Conservation (phyloP, 2,888 invertebrate species). For the Lasioglossum figueresi region DNA sequence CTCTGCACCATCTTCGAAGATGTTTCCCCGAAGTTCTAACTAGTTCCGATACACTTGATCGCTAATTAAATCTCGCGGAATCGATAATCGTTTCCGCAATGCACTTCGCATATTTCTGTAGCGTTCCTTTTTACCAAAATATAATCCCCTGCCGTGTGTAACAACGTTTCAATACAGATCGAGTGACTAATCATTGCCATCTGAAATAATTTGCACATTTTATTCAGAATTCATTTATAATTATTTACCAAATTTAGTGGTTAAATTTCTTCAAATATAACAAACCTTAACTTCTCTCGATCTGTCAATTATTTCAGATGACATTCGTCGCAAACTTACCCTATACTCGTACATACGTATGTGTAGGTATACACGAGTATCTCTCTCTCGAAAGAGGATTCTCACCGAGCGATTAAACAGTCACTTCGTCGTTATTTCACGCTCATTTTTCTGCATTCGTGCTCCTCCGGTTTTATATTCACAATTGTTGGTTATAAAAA, state of each 20-base stretch:
- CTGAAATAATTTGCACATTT: neutral
- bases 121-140: neutral
- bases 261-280: neutral
- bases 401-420: neutral
- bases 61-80: constrained; percentile 27
- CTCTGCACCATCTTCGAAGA: constrained; percentile 64
- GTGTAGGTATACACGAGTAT: too few species aligned
- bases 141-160: neutral
- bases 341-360: accelerated
- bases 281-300: neutral
- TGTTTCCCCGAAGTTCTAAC: constrained; percentile 12
- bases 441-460: neutral
- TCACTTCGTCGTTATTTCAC: neutral
- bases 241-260: neutral
- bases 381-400: neutral
- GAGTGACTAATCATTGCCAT: neutral
- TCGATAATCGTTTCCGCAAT: constrained; percentile 5
- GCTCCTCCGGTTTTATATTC: neutral
- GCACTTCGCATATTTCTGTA: constrained; percentile 10
- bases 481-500: neutral
- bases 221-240: neutral
- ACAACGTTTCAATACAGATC: neutral
- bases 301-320: neutral
- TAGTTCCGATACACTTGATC: constrained; percentile 39
- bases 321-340: neutral